These are phyloP conservation scores for Thysanoteuthis rhombus DNA, from an alignment of 2,888 invertebrate species.

Conservation along the genomic window DNA sequence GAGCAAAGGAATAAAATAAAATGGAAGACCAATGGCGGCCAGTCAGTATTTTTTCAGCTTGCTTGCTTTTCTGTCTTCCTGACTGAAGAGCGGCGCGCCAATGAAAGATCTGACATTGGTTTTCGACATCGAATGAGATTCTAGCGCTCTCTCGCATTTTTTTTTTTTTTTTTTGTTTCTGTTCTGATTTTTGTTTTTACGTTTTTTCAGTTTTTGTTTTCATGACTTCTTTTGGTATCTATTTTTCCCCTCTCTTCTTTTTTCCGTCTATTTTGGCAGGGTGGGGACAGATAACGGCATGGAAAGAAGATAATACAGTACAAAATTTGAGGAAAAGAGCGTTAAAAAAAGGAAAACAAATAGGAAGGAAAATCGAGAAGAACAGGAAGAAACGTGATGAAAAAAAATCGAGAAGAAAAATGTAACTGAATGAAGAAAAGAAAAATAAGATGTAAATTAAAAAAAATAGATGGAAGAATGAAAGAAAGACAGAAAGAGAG, in stretches of 20 bases:
- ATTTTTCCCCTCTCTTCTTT: neutral
- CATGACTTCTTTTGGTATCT: neutral
- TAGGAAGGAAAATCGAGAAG: neutral
- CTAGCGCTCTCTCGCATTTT: neutral
- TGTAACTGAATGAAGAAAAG: neutral
- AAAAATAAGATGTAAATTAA: neutral
- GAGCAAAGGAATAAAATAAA: neutral
- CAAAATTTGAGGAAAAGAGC: no score
- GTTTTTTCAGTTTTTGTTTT: neutral
- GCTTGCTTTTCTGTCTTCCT: slow-evolving; percentile 1
- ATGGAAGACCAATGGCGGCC: neutral
- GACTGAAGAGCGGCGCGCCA: neutral
- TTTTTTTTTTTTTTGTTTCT: neutral
- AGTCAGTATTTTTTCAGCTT: neutral
- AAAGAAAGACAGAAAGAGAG: no score
- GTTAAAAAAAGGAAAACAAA: no score
- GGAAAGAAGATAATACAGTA: neutral
- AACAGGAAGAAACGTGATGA: neutral
- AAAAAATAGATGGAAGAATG: neutral
- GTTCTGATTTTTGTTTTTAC: neutral
- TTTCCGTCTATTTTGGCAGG: neutral
- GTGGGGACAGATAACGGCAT: neutral
- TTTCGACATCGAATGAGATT: neutral
- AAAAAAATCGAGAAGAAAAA: neutral
- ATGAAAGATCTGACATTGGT: slow-evolving; percentile 12